Evolutionary conservation across 1,140 invertebrate genomes (phyloP).

Genomic region (Piezodorus guildinii): DNA sequence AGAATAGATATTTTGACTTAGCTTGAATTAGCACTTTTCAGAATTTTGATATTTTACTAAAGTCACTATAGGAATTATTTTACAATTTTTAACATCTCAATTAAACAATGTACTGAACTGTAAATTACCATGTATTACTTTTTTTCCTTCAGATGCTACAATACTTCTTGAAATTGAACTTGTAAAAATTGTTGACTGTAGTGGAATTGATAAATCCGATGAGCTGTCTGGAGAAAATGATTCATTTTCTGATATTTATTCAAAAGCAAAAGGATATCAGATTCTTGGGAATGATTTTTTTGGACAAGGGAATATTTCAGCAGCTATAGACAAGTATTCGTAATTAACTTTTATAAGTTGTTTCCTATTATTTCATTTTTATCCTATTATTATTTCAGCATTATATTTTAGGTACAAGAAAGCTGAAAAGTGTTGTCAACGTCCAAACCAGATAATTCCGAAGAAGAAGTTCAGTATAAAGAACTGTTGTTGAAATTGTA

Average conservation of each 20-base stretch:
- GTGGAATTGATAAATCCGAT: neutral
- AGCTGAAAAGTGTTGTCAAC: neutral
- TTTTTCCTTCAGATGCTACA: conserved; percentile 4
- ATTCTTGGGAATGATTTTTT: conserved; percentile 10
- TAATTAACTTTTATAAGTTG: neutral
- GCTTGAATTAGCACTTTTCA: too few relatives aligned
- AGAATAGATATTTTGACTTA: too few relatives aligned
- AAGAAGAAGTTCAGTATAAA: conserved; percentile 18
- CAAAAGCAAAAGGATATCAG: conserved; percentile 12
- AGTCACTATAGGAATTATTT: too few relatives aligned
- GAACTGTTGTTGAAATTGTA: conserved; percentile 22
- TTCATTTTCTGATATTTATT: neutral
- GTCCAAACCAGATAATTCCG: conserved; percentile 1
- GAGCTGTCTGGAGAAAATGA: neutral
- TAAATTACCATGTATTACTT: neutral
- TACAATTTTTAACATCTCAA: too few relatives aligned
- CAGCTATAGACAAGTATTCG: conserved; percentile 7
- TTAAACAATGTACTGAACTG: too few relatives aligned
- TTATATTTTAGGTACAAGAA: conserved; percentile 17
- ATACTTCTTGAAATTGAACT: conserved; percentile 15
- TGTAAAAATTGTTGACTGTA: conserved; percentile 8
- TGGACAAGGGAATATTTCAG: neutral
- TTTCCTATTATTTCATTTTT: neutral
- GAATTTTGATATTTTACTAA: too few relatives aligned
- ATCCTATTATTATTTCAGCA: neutral